Conservation (phyloP, 2,888 invertebrate species). For the Eupithecia inturbata region DNA sequence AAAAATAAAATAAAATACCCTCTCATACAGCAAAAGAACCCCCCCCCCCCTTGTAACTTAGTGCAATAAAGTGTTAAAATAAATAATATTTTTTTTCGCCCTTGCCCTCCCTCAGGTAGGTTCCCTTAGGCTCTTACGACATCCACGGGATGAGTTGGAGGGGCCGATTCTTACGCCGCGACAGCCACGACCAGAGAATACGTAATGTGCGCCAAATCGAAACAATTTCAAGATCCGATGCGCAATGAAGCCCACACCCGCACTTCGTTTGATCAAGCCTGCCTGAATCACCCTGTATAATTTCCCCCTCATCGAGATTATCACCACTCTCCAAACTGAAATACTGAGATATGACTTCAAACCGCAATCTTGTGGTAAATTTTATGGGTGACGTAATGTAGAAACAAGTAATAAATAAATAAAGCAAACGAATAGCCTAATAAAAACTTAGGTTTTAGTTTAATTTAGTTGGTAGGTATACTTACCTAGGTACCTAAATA, state of each 20-base stretch:
- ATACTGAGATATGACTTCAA: constrained; percentile 5
- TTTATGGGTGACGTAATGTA: constrained; percentile 2
- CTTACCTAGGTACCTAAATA: too few species aligned
- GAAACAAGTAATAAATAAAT: constrained; percentile 7
- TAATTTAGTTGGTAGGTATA: not conserved
- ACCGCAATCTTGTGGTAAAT: constrained; percentile 15
- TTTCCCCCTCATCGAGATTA: constrained; percentile 7
- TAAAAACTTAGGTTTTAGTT: not conserved
- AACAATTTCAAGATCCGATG: not conserved
- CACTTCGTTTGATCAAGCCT: not conserved
- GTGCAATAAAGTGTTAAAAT: too few species aligned
- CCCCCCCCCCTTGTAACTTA: too few species aligned
- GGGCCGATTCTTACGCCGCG: too few species aligned
- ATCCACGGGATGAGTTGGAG: too few species aligned
- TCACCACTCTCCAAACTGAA: constrained; percentile 9
- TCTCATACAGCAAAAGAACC: too few species aligned
- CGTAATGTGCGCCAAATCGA: too few species aligned
- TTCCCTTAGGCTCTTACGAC: too few species aligned
- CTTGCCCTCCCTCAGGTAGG: too few species aligned
- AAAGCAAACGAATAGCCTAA: constrained; percentile 2
- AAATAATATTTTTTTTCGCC: too few species aligned
- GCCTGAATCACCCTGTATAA: not conserved
- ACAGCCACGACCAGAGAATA: too few species aligned
- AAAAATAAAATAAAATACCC: too few species aligned
- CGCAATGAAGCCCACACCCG: not conserved